These are phyloP conservation scores for Drosophila virilis DNA, from an alignment of 1,140 invertebrate species.

Conservation along the genomic window DNA sequence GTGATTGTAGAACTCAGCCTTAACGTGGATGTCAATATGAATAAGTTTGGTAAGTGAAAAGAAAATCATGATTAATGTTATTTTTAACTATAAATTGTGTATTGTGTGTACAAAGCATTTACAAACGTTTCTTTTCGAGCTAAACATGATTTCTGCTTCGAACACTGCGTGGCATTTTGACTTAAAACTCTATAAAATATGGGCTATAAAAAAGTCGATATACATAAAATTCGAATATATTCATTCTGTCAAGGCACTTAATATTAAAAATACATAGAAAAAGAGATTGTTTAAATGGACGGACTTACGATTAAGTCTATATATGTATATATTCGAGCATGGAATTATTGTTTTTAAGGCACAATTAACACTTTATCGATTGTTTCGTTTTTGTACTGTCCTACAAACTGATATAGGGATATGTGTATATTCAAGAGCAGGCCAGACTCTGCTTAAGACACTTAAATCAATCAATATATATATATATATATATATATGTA, in stretches of 20 bases:
- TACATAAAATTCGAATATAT: constrained; percentile 31
- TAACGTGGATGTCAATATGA: constrained; percentile 52
- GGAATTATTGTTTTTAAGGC: constrained; percentile 53
- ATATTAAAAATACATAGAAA: constrained; percentile 54
- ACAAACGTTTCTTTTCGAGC: constrained; percentile 24
- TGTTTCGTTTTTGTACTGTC: constrained; percentile 60
- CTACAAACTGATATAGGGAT: constrained; percentile 54
- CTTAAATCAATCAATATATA: constrained; percentile 11
- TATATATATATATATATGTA: background rate
- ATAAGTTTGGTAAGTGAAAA: constrained; percentile 69
- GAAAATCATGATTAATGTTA: constrained; percentile 13
- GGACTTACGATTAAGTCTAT: constrained; percentile 59
- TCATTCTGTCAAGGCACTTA: constrained; percentile 58
- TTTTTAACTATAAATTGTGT: constrained; percentile 13
- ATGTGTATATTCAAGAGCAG: background rate
- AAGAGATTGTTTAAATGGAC: constrained; percentile 53
- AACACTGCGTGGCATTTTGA: constrained; percentile 16
- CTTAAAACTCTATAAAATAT: constrained; percentile 56
- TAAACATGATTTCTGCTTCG: constrained; percentile 8
- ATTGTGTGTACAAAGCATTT: constrained; percentile 44
- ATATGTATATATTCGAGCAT: constrained; percentile 42
- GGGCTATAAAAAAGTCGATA: constrained; percentile 29
- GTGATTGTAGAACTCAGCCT: constrained; percentile 24
- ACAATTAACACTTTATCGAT: constrained; percentile 52
- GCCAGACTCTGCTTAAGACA: constrained; percentile 7